Conservation (phyloP, 2,888 invertebrate species). For the Arctia plantaginis region DNA sequence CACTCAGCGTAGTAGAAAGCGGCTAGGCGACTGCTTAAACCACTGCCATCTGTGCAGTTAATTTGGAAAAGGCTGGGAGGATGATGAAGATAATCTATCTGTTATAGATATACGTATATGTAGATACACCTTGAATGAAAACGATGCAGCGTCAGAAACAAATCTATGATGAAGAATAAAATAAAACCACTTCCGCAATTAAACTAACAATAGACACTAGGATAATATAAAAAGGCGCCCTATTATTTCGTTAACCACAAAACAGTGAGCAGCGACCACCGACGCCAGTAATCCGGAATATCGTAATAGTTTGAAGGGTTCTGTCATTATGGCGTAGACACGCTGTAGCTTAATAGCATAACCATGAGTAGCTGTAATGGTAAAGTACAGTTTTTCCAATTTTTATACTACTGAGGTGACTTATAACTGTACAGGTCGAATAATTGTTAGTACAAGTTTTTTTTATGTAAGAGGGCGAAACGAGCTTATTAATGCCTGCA, state of each 20-base stretch:
- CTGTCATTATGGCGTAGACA: slow-evolving; percentile 12
- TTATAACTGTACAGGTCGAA: too few relatives aligned
- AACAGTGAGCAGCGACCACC: slow-evolving; percentile 24
- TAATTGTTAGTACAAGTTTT: too few relatives aligned
- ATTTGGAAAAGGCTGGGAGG: too few relatives aligned
- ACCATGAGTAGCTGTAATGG: not conserved
- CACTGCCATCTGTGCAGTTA: too few relatives aligned
- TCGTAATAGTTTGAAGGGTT: slow-evolving; percentile 19
- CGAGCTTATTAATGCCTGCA: too few relatives aligned
- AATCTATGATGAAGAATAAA: slow-evolving; percentile 34
- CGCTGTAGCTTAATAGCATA: slow-evolving; percentile 1
- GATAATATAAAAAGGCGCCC: slow-evolving; percentile 47
- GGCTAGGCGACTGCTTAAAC: too few relatives aligned
- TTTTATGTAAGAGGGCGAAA: too few relatives aligned
- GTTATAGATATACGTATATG: not conserved
- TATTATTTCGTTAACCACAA: slow-evolving; percentile 47
- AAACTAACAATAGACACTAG: slow-evolving; percentile 42
- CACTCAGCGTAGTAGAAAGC: too few relatives aligned
- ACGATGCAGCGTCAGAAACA: slow-evolving; percentile 15
- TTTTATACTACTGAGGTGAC: not conserved
- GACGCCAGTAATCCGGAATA: slow-evolving; percentile 13
- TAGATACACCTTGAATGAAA: slow-evolving; percentile 16
- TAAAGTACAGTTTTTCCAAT: too few relatives aligned
- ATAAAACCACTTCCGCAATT: slow-evolving; percentile 54
- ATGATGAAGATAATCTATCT: not conserved